Conservation (phyloP, 1,140 invertebrate species). For the Caenorhabditis remanei region DNA sequence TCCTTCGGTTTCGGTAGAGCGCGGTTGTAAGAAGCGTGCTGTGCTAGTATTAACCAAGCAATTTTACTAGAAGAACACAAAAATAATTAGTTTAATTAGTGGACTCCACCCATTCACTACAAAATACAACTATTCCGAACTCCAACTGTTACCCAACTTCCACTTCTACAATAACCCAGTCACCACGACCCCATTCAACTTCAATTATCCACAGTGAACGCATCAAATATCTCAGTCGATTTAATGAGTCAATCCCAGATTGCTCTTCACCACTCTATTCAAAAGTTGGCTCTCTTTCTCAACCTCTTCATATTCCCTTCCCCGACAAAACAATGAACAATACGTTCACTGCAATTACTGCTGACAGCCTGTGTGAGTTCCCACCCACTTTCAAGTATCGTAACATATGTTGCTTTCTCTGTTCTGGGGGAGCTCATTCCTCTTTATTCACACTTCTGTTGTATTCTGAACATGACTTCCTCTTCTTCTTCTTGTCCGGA, state of each 20-base stretch:
- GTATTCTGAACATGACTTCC: not conserved
- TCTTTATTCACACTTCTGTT: constrained; percentile 1
- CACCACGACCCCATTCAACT: not conserved
- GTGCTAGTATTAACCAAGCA: too few relatives aligned
- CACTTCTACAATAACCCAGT: too few relatives aligned
- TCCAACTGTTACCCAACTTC: too few relatives aligned
- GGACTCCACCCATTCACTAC: too few relatives aligned
- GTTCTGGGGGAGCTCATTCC: not conserved
- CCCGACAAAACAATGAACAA: constrained; percentile 48
- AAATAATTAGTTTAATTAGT: too few relatives aligned
- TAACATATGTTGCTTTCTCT: constrained; percentile 42
- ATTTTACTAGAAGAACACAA: too few relatives aligned
- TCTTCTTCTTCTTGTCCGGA: not conserved
- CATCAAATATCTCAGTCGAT: constrained; percentile 30
- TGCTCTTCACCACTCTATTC: not conserved
- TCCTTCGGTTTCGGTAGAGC: too few relatives aligned
- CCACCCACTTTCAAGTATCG: constrained; percentile 56
- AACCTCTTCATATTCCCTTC: not conserved
- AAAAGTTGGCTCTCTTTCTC: constrained; percentile 39
- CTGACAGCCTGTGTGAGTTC: constrained; percentile 19
- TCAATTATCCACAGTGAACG: constrained; percentile 6
- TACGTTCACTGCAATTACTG: constrained; percentile 47
- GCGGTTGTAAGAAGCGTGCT: too few relatives aligned
- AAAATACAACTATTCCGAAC: too few relatives aligned
- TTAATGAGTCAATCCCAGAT: constrained; percentile 7